Evolutionary conservation across 2,888 invertebrate genomes (phyloP).

Genomic region (Calephelis perditalis): DNA sequence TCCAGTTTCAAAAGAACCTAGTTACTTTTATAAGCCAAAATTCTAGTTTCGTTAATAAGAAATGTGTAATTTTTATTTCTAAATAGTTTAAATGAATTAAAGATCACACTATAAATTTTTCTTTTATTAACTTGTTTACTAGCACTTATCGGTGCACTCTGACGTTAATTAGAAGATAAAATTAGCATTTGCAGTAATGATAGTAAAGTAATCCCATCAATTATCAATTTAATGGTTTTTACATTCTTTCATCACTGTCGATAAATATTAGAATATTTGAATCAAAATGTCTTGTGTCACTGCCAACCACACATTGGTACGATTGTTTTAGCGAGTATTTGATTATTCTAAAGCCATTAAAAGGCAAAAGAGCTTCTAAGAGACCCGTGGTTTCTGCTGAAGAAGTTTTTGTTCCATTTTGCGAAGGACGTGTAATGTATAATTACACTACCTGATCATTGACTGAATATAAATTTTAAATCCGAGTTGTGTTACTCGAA

Average conservation of each 20-base stretch:
- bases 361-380: neutral
- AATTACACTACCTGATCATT: constrained; percentile 1
- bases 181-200: neutral
- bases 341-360: constrained; percentile 1
- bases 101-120: neutral
- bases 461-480: neutral
- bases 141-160: neutral
- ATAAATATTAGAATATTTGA: constrained; percentile 1
- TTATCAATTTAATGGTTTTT: too few relatives aligned
- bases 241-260: too few relatives aligned
- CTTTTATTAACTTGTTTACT: neutral
- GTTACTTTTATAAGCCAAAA: constrained; percentile 4
- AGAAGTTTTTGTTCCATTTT: neutral
- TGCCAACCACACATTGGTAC: neutral
- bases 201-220: neutral
- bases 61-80: neutral
- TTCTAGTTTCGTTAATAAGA: neutral
- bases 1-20: neutral
- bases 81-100: constrained; percentile 1
- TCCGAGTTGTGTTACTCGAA: neutral
- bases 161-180: constrained; percentile 1
- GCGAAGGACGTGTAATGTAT: neutral
- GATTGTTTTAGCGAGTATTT: neutral
- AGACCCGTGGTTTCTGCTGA: neutral
- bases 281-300: neutral